phyloP scores from a whole-genome alignment of 2,113 vertebrate genomes.

The Syngnathoides biaculeatus region DNA sequence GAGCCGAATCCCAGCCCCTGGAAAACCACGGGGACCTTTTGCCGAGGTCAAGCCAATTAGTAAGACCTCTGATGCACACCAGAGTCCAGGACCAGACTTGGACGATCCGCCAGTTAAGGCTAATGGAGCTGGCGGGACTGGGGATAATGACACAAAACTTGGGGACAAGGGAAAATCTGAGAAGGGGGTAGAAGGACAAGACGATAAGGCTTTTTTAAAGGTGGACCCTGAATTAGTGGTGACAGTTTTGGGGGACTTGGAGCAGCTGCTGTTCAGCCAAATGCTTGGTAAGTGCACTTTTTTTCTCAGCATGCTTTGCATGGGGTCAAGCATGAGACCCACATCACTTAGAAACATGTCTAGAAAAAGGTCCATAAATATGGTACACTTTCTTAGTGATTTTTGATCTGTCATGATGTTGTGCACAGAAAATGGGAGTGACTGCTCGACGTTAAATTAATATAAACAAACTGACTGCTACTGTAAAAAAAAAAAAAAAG shows the following conservation, averaged over 20 bases:
- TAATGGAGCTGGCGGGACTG: slow-evolving; percentile 55
- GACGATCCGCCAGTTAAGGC: slow-evolving; percentile 73
- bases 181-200: slow-evolving; percentile 53
- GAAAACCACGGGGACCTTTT: slow-evolving; percentile 82
- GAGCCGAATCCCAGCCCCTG: slow-evolving; percentile 82
- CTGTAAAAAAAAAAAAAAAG: slow-evolving; percentile 5
- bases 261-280: slow-evolving; percentile 97
- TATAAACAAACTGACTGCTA: slow-evolving; percentile 13
- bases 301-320: background rate
- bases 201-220: slow-evolving; percentile 88
- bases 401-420: slow-evolving; percentile 22
- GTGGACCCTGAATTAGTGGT: slow-evolving; percentile 97
- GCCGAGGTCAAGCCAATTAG: slow-evolving; percentile 94
- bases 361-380: background rate
- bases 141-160: slow-evolving; percentile 44
- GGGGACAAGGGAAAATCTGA: slow-evolving; percentile 66
- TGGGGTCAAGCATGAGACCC: slow-evolving; percentile 4
- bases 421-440: slow-evolving; percentile 9
- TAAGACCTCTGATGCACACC: slow-evolving; percentile 78
- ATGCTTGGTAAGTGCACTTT: slow-evolving; percentile 85
- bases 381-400: slow-evolving; percentile 1
- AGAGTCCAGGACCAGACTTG: slow-evolving; percentile 74
- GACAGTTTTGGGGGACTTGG: slow-evolving; percentile 93
- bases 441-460: background rate
- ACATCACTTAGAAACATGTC: background rate